Evolutionary conservation across 2,888 invertebrate genomes (phyloP).

Genomic region (Meganola albula): DNA sequence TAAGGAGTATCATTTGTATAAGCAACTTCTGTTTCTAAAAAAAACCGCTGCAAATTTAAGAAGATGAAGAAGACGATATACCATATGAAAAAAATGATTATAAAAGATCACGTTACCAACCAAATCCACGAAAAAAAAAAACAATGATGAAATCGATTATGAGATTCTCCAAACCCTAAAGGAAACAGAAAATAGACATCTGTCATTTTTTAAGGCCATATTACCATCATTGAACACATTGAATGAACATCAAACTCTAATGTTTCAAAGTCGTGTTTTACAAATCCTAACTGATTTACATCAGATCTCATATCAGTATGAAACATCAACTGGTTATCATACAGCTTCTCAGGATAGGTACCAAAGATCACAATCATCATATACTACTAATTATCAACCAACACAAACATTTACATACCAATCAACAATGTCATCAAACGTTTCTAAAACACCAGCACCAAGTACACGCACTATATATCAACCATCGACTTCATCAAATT

Average conservation of each 20-base stretch:
- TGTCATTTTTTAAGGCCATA: conserved; percentile 12
- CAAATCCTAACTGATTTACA: conserved; percentile 14
- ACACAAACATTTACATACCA: no score
- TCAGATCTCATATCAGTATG: no score
- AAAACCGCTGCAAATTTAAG: conserved; percentile 20
- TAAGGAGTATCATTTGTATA: conserved; percentile 18
- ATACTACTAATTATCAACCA: no score
- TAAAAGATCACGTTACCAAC: conserved; percentile 13
- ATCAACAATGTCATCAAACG: no score
- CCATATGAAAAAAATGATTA: conserved; percentile 11
- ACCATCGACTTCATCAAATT: no score
- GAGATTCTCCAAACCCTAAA: conserved; percentile 11
- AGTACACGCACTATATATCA: no score
- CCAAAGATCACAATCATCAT: no score
- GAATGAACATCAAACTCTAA: conserved; percentile 13
- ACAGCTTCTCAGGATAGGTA: no score
- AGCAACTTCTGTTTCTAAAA: conserved; percentile 16
- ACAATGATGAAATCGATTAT: conserved; percentile 13
- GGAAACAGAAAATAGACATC: conserved; percentile 12
- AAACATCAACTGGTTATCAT: no score
- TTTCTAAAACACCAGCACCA: no score
- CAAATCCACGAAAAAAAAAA: conserved; percentile 14
- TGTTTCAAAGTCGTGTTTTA: conserved; percentile 15
- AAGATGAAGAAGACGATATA: conserved; percentile 14
- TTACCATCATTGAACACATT: conserved; percentile 13